phyloP scores from a whole-genome alignment of 1,140 invertebrate species.

The Megalonaias nervosa region DNA sequence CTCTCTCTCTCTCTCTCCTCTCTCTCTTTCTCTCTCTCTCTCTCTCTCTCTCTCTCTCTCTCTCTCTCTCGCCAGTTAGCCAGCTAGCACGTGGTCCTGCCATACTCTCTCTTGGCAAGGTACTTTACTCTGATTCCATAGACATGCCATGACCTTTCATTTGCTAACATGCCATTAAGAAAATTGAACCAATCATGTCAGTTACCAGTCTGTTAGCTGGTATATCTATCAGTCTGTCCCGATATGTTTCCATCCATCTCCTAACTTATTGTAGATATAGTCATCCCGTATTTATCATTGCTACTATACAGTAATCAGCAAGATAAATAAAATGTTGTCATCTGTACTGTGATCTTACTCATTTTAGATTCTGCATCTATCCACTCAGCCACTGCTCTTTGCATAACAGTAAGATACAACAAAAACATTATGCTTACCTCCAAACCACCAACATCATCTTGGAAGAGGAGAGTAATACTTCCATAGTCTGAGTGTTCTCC shows the following conservation, averaged over 20 bases:
- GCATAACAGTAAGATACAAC: neutral
- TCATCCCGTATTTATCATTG: no score
- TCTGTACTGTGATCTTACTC: neutral
- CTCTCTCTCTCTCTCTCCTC: constrained; percentile 1
- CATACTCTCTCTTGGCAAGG: no score
- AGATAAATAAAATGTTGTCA: neutral
- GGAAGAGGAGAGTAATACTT: constrained; percentile 82
- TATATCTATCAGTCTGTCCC: no score
- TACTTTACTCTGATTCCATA: no score
- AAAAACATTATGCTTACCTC: constrained; percentile 55
- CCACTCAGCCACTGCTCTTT: neutral
- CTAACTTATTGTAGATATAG: neutral
- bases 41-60: neutral
- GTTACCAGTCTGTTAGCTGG: no score
- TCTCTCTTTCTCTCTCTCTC: neutral
- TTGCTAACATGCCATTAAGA: no score
- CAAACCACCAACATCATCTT: constrained; percentile 73
- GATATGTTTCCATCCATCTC: neutral
- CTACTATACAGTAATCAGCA: neutral
- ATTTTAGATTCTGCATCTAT: neutral
- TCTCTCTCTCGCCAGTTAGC: neutral
- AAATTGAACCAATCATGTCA: no score
- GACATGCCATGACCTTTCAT: no score
- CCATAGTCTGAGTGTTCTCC: constrained; percentile 83
- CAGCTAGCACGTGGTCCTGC: no score